phyloP scores from a whole-genome alignment of 2,113 vertebrate species.

The Xenopus laevis region DNA sequence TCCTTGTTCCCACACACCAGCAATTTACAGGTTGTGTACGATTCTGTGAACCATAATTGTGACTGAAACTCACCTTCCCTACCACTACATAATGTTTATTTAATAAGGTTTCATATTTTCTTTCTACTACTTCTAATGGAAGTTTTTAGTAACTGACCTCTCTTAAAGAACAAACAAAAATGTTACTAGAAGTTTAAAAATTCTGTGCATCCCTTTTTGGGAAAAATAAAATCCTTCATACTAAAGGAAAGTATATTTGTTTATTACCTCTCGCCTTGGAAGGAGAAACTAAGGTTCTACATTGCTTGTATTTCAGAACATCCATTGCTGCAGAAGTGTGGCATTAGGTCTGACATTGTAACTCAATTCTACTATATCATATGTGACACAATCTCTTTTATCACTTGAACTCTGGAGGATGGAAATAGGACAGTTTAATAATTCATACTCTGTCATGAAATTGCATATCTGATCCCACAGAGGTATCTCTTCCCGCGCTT shows the following conservation, averaged over 20 bases:
- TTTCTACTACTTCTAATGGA: not conserved
- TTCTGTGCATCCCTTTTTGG: too few relatives aligned
- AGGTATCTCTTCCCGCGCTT: slow-evolving; percentile 8
- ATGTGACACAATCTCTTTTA: slow-evolving; percentile 26
- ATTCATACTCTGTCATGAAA: slow-evolving; percentile 28
- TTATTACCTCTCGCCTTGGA: not conserved
- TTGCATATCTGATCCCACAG: not conserved
- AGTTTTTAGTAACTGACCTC: not conserved
- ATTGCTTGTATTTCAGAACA: not conserved
- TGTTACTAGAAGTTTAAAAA: too few relatives aligned
- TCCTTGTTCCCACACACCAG: too few relatives aligned
- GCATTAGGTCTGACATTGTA: not conserved
- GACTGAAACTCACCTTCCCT: not conserved
- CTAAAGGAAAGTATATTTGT: not conserved
- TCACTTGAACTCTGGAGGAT: slow-evolving; percentile 4
- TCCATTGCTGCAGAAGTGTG: not conserved
- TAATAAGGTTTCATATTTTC: not conserved
- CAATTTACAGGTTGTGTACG: not conserved
- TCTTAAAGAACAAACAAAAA: not conserved
- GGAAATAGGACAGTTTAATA: slow-evolving; percentile 22
- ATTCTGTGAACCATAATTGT: not conserved
- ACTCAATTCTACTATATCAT: slow-evolving; percentile 31
- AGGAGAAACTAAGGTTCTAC: not conserved
- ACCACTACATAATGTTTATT: not conserved
- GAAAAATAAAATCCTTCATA: not conserved